Base-by-base conservation (phyloP, 2,797 vertebrate species). In the Anas bahamensis region DNA sequence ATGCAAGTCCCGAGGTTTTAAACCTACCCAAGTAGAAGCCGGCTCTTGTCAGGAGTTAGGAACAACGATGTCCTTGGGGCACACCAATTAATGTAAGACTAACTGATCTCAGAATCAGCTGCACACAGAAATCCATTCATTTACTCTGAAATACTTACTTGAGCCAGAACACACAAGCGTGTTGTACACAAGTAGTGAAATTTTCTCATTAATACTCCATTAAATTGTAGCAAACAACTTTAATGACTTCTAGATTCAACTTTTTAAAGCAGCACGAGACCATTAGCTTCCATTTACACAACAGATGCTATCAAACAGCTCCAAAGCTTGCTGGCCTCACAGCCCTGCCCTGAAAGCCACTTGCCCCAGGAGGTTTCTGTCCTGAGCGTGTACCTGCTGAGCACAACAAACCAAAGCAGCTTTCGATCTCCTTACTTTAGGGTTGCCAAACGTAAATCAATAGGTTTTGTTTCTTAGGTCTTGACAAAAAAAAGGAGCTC, bases 401-500 rank as follows among this genome's bases (percentile, higher is more conserved):
- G 46, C 42, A 48, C 1, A 87, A 72, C 19, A 52, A 92, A 96
- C 89, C 73, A 96, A 89, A 94, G 84, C 65, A 83, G 83, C 78
- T 93, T 88, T 55, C 78, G 50, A 76, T 92, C 63, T 53, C 59
- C 39, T 65, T 87, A 53, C 60, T 89, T 70, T 73, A 70, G 39
- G 81, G 53, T 41, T 78, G 57, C 88, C 76, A 93, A 94, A 42
- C 31, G 57, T 21, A 93, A 91, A 91, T 88, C 83, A 88, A 86
- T 82, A 87, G 79, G 50, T 31, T 92, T 88, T 89, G 42, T 66
- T 78, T 57, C 70, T 59, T 55, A 86, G 81, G 82, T 93, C 73
- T 74, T 35, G 13, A 33, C 23, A 70, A 75, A 89, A 37, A 48
- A 48, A 70, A 86, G 42, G 65, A 28, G 52, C 53, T 72, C 1